These are phyloP conservation scores for Elysia chlorotica DNA, from an alignment of 1,140 invertebrate species.

Conservation along the genomic window DNA sequence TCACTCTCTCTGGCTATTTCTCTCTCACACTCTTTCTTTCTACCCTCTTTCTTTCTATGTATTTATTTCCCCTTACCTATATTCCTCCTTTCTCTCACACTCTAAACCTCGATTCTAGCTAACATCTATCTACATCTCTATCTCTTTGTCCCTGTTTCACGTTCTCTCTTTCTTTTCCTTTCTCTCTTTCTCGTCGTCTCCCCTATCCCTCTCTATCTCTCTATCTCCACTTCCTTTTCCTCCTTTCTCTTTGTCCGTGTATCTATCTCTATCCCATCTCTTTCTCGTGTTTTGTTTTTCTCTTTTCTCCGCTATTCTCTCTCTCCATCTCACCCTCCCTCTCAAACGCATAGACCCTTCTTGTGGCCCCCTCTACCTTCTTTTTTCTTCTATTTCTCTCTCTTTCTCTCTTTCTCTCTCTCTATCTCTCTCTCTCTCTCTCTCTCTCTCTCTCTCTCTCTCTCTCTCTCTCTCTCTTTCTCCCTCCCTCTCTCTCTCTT, in stretches of 20 bases:
- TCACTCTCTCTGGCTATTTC: neutral
- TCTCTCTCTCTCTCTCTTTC: constrained; percentile 1
- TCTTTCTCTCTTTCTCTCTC: neutral
- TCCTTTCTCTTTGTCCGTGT: neutral
- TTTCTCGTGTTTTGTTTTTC: neutral
- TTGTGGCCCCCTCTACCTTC: neutral
- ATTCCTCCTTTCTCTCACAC: neutral
- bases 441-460: no score
- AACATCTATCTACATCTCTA: neutral
- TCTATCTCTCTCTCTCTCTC: neutral
- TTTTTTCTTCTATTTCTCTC: neutral
- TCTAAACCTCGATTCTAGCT: neutral
- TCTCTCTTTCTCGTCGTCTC: neutral
- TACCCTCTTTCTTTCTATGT: neutral
- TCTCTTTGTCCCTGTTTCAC: neutral
- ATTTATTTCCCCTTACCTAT: neutral
- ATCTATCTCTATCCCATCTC: neutral
- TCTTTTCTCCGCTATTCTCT: neutral
- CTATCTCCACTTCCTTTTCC: neutral
- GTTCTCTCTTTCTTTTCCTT: neutral
- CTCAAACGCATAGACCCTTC: neutral
- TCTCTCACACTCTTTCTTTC: neutral
- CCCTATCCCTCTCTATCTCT: neutral
- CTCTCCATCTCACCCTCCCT: neutral
- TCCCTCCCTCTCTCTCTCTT: constrained; percentile 5